A percentile compares a stretch with the other conserved stretches of the same genome.
phyloP scores from a whole-genome alignment of 2,888 invertebrate species.

The Lasioglossum villosulum region DNA sequence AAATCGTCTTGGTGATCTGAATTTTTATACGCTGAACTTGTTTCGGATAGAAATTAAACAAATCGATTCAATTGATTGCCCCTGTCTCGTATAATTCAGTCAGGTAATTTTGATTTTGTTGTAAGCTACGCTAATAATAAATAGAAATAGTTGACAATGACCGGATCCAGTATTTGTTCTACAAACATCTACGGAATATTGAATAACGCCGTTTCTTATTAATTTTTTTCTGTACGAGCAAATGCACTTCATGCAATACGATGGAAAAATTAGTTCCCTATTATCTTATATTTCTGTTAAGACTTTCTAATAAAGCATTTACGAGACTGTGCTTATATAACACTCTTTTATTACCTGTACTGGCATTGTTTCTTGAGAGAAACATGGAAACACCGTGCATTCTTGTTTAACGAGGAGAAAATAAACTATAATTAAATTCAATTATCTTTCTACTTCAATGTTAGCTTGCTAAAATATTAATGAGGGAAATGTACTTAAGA shows the following conservation, averaged over 20 bases:
- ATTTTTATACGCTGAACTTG: not conserved
- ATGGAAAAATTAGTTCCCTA: not conserved
- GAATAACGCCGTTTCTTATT: not conserved
- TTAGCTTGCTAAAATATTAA: not conserved
- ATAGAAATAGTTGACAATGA: too few relatives aligned
- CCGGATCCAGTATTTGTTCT: too few relatives aligned
- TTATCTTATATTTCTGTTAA: not conserved
- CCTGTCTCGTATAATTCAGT: too few relatives aligned
- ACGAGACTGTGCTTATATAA: not conserved
- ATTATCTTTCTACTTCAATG: not conserved
- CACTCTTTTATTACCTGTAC: not conserved
- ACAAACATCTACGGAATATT: too few relatives aligned
- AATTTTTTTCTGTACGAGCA: not conserved
- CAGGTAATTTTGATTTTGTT: too few relatives aligned
- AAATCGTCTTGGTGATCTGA: not conserved
- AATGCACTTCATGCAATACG: not conserved
- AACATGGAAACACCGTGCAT: not conserved
- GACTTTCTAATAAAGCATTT: constrained; percentile 1
- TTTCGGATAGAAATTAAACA: not conserved
- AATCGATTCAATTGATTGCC: too few relatives aligned
- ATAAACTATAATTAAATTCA: not conserved
- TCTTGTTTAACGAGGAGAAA: not conserved
- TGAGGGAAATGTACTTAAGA: not conserved
- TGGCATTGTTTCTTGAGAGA: not conserved
- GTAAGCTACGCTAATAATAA: too few relatives aligned